Evolutionary conservation across 1,140 invertebrate species (phyloP).

Genomic region (Delia radicum): DNA sequence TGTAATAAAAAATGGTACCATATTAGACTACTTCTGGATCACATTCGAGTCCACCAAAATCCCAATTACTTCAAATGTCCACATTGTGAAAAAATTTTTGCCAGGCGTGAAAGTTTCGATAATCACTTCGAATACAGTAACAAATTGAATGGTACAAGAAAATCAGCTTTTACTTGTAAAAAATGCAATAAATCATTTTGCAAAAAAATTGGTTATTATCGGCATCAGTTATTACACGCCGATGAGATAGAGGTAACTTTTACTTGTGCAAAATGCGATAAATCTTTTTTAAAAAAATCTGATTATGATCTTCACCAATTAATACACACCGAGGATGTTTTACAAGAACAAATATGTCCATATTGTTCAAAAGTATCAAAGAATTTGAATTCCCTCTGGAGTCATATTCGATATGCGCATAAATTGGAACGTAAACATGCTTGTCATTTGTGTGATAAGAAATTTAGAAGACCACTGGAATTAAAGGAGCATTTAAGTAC

Average conservation of each 20-base stretch:
- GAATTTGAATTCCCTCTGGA: constrained; percentile 45
- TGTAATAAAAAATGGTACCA: constrained; percentile 19
- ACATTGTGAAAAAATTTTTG: constrained; percentile 6
- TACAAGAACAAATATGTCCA: constrained; percentile 37
- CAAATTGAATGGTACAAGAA: too few species aligned
- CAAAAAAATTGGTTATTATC: too few species aligned
- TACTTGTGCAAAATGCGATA: constrained; percentile 12
- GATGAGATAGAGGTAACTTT: neutral
- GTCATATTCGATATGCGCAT: constrained; percentile 48
- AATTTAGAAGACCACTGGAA: constrained; percentile 38
- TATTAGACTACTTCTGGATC: neutral
- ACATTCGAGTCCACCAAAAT: constrained; percentile 17
- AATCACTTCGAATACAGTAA: neutral
- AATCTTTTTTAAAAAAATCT: neutral
- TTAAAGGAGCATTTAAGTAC: constrained; percentile 50
- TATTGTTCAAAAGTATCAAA: constrained; percentile 49
- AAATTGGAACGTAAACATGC: constrained; percentile 37
- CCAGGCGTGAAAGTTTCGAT: constrained; percentile 5
- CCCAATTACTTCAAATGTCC: constrained; percentile 24
- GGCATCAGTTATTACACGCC: too few species aligned
- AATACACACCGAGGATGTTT: constrained; percentile 36
- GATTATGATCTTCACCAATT: neutral
- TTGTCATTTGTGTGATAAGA: constrained; percentile 48
- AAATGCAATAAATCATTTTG: too few species aligned
- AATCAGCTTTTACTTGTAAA: too few species aligned